phyloP scores from a whole-genome alignment of 2,888 invertebrate genomes.

The Ditula angustiorana region DNA sequence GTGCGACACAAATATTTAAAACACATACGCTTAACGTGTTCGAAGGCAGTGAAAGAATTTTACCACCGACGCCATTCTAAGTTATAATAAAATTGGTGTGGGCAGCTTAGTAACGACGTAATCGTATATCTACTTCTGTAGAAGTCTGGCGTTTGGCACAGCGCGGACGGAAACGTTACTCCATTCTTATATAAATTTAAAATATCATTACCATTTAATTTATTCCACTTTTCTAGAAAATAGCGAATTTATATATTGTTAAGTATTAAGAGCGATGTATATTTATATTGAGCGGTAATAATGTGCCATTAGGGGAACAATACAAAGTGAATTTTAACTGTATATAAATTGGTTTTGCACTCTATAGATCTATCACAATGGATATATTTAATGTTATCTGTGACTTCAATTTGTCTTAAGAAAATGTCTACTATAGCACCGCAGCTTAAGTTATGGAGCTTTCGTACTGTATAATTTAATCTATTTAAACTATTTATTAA shows the following conservation, averaged over 20 bases:
- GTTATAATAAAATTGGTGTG: no score
- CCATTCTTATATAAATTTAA: no score
- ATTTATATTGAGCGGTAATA: slow-evolving; percentile 10
- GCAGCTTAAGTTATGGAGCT: background rate
- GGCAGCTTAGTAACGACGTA: no score
- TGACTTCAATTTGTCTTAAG: slow-evolving; percentile 1
- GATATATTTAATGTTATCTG: background rate
- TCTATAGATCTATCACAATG: background rate
- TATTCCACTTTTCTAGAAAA: background rate
- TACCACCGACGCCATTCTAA: no score
- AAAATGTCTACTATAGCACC: background rate
- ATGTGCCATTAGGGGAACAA: slow-evolving; percentile 34
- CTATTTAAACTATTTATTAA: slow-evolving; percentile 29
- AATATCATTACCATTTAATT: no score
- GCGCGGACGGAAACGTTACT: no score
- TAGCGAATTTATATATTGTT: slow-evolving; percentile 1
- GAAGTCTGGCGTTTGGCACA: no score
- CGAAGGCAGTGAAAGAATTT: no score
- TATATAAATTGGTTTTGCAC: slow-evolving; percentile 12
- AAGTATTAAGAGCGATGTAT: slow-evolving; percentile 12
- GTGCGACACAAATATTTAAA: no score
- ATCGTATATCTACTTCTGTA: no score
- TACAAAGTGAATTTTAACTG: slow-evolving; percentile 5
- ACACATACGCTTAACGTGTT: no score
- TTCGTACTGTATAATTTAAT: background rate